Evolutionary conservation across 2,888 invertebrate genomes (phyloP).

Genomic region (Kuschelorhynchus macadamiae): DNA sequence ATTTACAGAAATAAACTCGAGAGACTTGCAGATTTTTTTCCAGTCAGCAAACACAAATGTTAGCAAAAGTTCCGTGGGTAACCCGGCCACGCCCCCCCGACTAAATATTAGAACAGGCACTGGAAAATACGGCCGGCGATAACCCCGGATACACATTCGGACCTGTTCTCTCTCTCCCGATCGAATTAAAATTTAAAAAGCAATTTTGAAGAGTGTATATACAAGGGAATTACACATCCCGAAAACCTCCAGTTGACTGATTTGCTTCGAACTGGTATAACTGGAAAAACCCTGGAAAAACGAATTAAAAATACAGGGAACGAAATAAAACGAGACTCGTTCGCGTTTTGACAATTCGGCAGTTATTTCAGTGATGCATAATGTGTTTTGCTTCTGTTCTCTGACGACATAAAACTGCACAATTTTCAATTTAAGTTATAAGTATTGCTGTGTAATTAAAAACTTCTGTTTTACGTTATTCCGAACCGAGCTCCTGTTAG

Average conservation of each 20-base stretch:
- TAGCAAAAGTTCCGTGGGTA: neutral
- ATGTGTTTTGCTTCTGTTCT: too few relatives aligned
- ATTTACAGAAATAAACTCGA: too few relatives aligned
- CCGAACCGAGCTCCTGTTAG: too few relatives aligned
- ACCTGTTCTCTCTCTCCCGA: conserved; percentile 44
- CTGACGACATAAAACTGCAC: too few relatives aligned
- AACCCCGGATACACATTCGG: conserved; percentile 47
- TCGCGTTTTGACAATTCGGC: too few relatives aligned
- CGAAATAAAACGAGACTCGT: too few relatives aligned
- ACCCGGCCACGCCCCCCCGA: conserved; percentile 20
- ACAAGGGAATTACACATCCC: conserved; percentile 58
- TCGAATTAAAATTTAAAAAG: conserved; percentile 63
- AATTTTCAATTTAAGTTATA: too few relatives aligned
- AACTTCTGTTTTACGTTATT: too few relatives aligned
- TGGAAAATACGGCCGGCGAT: conserved; percentile 47
- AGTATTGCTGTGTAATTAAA: too few relatives aligned
- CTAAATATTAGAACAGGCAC: conserved; percentile 53
- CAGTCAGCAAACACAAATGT: too few relatives aligned
- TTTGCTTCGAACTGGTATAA: conserved; percentile 51
- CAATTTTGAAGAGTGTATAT: conserved; percentile 63
- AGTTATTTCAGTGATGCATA: too few relatives aligned
- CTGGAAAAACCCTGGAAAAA: conserved; percentile 50
- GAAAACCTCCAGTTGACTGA: conserved; percentile 56
- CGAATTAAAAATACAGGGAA: conserved; percentile 55
- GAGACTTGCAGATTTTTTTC: too few relatives aligned